Evolutionary conservation across 23 tunicate species (phyloP).

Genomic region (Trididemnum miniatum): DNA sequence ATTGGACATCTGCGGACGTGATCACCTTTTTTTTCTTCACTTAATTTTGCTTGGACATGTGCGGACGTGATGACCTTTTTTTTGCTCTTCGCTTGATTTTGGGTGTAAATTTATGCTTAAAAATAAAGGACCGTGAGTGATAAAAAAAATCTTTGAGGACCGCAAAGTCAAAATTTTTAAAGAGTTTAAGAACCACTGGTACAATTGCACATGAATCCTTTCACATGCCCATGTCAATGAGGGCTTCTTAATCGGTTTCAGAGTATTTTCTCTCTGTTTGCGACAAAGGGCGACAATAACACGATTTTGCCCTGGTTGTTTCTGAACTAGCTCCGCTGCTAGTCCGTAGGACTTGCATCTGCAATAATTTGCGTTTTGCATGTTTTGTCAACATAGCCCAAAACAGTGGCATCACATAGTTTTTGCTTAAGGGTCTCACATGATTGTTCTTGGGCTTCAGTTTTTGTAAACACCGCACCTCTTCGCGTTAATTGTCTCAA

Average conservation of each 20-base stretch:
- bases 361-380: conserved; percentile 20
- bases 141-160: too few species aligned
- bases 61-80: too few species aligned
- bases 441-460: neutral
- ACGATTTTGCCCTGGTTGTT: conserved; percentile 11
- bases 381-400: neutral
- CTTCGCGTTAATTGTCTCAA: neutral
- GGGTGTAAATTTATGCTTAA: too few species aligned
- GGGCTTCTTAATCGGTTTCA: too few species aligned
- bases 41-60: neutral
- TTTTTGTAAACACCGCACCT: neutral
- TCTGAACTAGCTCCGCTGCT: conserved; percentile 14
- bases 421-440: neutral
- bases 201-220: conserved; percentile 9
- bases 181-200: too few species aligned
- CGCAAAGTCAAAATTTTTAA: too few species aligned
- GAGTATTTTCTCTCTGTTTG: neutral
- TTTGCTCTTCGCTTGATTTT: too few species aligned
- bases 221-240: conserved; percentile 34
- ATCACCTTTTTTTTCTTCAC: too few species aligned
- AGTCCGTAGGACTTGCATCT: conserved; percentile 16
- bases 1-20: too few species aligned
- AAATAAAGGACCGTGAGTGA: too few species aligned
- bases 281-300: neutral
- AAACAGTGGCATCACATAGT: conserved; percentile 7